Evolutionary conservation across 2,797 vertebrate species (phyloP).

Genomic region (Sebastes aleutianus): DNA sequence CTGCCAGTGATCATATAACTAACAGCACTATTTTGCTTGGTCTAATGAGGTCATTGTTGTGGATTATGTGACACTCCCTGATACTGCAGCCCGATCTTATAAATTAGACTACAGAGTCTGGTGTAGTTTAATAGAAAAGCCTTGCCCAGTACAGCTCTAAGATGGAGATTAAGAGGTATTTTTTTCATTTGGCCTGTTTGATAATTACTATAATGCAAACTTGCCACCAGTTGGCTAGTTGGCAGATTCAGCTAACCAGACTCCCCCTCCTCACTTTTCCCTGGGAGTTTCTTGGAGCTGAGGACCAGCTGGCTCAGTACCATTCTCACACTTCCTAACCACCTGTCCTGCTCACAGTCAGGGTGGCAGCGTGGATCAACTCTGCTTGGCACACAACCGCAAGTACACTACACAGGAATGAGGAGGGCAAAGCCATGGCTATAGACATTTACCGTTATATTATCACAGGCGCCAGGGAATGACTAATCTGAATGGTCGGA

Average conservation of each 20-base stretch:
- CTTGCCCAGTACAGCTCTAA: neutral
- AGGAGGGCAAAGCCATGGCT: neutral
- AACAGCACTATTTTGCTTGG: neutral
- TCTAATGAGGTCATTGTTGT: slow-evolving; percentile 5
- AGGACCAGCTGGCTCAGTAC: slow-evolving; percentile 42
- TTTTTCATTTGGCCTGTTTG: slow-evolving; percentile 18
- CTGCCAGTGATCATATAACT: neutral
- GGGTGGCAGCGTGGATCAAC: slow-evolving; percentile 20
- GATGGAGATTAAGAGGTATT: neutral
- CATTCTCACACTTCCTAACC: slow-evolving; percentile 56
- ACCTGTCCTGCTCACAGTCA: slow-evolving; percentile 54
- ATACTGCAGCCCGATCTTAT: neutral
- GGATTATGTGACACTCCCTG: neutral
- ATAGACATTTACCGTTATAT: neutral
- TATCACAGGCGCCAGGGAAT: slow-evolving; percentile 6
- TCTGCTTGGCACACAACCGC: slow-evolving; percentile 13
- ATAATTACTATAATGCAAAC: slow-evolving; percentile 33
- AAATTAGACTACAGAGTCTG: neutral
- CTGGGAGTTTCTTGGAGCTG: slow-evolving; percentile 20
- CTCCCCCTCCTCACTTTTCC: slow-evolving; percentile 18
- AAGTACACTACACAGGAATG: neutral
- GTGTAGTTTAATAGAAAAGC: neutral
- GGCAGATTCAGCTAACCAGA: slow-evolving; percentile 18
- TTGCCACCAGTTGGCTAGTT: slow-evolving; percentile 29
- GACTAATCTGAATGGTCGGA: slow-evolving; percentile 9